These are phyloP conservation scores for Regulus satrapa DNA, from an alignment of 2,113 vertebrate genomes.

Conservation along the genomic window DNA sequence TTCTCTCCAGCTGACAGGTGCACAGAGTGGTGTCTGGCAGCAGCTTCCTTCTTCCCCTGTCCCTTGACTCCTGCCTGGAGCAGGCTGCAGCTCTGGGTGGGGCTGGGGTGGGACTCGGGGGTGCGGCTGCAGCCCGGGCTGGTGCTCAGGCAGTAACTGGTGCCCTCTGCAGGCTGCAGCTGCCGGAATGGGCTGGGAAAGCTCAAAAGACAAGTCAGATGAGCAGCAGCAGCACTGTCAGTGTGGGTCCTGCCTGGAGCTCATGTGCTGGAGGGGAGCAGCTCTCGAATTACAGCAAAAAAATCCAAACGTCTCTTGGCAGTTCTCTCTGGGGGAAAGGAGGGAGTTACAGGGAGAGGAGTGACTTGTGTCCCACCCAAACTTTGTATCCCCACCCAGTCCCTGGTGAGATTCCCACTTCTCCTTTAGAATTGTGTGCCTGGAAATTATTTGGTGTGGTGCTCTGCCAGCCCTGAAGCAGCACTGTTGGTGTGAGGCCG, in stretches of 20 bases:
- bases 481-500: accelerated
- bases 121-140: neutral
- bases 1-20: neutral
- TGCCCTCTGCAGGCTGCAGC: conserved; percentile 52
- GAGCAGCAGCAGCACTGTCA: neutral
- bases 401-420: neutral
- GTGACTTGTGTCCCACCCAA: neutral
- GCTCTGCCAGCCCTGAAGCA: neutral
- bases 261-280: neutral
- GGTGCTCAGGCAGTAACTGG: neutral
- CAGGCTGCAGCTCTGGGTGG: neutral
- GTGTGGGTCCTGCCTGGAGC: neutral
- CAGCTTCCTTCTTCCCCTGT: neutral
- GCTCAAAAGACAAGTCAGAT: neutral
- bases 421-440: neutral
- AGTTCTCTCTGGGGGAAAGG: neutral
- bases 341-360: neutral
- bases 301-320: neutral
- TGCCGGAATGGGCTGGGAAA: neutral
- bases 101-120: neutral
- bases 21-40: neutral
- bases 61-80: neutral
- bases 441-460: neutral
- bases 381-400: neutral
- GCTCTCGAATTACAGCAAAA: neutral